Base-by-base conservation (phyloP, 2,797 vertebrate species). In the Sebastolobus alascanus region DNA sequence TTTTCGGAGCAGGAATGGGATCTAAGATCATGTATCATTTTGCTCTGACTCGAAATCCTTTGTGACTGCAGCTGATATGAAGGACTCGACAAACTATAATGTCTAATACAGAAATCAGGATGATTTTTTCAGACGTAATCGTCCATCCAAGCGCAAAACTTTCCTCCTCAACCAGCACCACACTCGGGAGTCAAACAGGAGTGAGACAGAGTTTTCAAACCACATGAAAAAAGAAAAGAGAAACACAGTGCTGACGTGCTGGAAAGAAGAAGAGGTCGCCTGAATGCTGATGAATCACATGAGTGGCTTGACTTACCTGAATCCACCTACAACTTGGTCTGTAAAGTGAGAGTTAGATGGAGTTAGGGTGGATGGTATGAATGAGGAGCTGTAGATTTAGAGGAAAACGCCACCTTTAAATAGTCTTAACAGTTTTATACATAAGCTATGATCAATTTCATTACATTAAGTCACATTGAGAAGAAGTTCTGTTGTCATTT, bases 261-360 rank as follows among this genome's bases (percentile, higher is more conserved):
- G 0, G 22, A 76, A 50, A 79, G 81, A 38, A 67, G 29, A 66
- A 68, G 27, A 38, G 58, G 18, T 75, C 27, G 1, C 38, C 69
- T 14, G 55, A 58, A 63, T 54, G 88, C 33, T 14, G 58, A 60
- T 65, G 68, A 84, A 64, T 84, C 75, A 79, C 73, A 80, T 1
- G 18, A 79, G 59, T 3, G 59, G 63, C 79, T 88, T 69, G 11
- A 80, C 94, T 95, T 94, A 95, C 94, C 94, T 95, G 81, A 82
- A 70, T 85, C 73, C 92, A 93, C 87, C 93, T 94, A 94, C 87
- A 88, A 81, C 84, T 91, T 84, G 76, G 27, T 90, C 94, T 95
- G 94, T 65, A 43, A 84, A 91, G 73, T 85, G 74, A 95, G 84
- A 92, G 79, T 94, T 87, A 83, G 83, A 92, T 75, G 87, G 66